Percentiles rank a stretch among this genome's conserved stretches.
These are phyloP conservation scores for Drosophila subquinaria DNA, from an alignment of 2,888 invertebrate species.

Conservation along the genomic window DNA sequence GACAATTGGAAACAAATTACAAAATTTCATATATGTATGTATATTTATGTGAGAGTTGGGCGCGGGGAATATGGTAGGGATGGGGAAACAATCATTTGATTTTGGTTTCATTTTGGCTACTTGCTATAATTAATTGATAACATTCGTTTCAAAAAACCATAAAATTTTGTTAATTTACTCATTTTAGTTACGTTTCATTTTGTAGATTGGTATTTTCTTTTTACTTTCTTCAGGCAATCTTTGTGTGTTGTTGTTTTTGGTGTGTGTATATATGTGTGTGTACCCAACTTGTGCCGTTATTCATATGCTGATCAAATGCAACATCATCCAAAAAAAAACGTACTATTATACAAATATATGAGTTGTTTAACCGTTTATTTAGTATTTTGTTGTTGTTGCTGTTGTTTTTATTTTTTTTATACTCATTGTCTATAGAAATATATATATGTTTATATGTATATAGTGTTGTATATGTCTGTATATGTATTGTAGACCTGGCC, in stretches of 20 bases:
- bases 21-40: slow-evolving; percentile 10
- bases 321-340: slow-evolving; percentile 25
- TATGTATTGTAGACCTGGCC: slow-evolving; percentile 53
- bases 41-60: background rate
- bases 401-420: slow-evolving; percentile 10
- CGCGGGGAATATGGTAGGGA: background rate
- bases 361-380: slow-evolving; percentile 16
- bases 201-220: slow-evolving; percentile 44
- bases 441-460: slow-evolving; percentile 44
- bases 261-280: slow-evolving; percentile 15
- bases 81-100: slow-evolving; percentile 32
- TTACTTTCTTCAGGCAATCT: slow-evolving; percentile 21
- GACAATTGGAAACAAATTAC: slow-evolving; percentile 30
- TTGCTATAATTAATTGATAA: slow-evolving; percentile 57
- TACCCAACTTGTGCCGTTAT: slow-evolving; percentile 30
- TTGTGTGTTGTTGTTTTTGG: slow-evolving; percentile 19
- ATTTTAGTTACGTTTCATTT: slow-evolving; percentile 28
- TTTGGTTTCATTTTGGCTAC: slow-evolving; percentile 47
- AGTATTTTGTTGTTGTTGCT: slow-evolving; percentile 17
- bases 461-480: slow-evolving; percentile 42
- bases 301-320: slow-evolving; percentile 18
- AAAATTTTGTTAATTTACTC: slow-evolving; percentile 48
- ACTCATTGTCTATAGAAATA: slow-evolving; percentile 51
- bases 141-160: slow-evolving; percentile 52
- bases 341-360: slow-evolving; percentile 56